These are phyloP conservation scores for Cynocephalus volans DNA, from an alignment of 2,113 vertebrate species.

Conservation along the genomic window DNA sequence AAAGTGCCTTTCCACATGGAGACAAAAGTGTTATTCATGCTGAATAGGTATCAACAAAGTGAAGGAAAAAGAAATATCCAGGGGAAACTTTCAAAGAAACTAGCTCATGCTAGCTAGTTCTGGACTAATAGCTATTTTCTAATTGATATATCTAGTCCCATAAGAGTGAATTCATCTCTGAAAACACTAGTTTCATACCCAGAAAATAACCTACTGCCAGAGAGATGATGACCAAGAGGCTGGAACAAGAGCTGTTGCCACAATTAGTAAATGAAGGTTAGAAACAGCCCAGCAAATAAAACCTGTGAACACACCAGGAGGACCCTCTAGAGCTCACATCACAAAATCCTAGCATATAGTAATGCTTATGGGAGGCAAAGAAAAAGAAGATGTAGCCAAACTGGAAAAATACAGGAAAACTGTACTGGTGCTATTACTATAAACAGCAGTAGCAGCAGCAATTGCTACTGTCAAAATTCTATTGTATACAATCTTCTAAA, in stretches of 20 bases:
- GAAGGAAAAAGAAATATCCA: conserved; percentile 36
- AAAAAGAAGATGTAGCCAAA: not conserved
- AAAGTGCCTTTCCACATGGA: conserved; percentile 34
- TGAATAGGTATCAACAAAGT: conserved; percentile 61
- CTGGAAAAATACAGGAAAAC: not conserved
- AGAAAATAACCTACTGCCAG: conserved; percentile 14
- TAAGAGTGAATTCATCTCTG: conserved; percentile 46
- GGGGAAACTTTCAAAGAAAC: conserved; percentile 63
- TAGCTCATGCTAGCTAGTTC: not conserved
- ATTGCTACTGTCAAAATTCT: conserved; percentile 36
- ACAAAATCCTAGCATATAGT: not conserved
- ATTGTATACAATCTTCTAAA: not conserved
- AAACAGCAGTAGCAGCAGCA: not conserved
- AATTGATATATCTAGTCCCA: not conserved
- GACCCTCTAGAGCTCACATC: not conserved
- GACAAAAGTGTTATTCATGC: conserved; percentile 30
- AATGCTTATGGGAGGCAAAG: not conserved
- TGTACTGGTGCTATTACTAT: not conserved
- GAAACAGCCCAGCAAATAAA: not conserved
- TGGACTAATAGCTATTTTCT: conserved; percentile 11
- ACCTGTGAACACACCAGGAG: not conserved
- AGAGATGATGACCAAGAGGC: not conserved
- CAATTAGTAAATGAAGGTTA: not conserved
- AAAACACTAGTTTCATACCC: conserved; percentile 52
- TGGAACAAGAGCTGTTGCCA: not conserved